A percentile compares a stretch with the other conserved stretches of the same genome.
Evolutionary conservation across 2,888 invertebrate species (phyloP).

Genomic region (Schizotus pectinicornis): DNA sequence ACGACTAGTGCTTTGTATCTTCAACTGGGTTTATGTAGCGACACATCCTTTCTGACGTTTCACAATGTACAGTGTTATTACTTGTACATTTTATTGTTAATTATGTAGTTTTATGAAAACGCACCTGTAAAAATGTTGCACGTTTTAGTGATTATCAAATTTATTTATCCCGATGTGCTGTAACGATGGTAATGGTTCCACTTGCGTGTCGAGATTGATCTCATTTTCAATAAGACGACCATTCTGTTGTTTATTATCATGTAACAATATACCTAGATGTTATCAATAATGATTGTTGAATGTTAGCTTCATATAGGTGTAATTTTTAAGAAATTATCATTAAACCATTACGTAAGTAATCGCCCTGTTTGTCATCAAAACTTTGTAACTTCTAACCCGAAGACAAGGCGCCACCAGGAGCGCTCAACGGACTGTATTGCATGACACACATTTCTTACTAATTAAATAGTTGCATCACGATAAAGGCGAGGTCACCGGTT

Average conservation of each 20-base stretch:
- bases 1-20: conserved; percentile 31
- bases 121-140: conserved; percentile 26
- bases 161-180: conserved; percentile 1
- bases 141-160: conserved; percentile 1
- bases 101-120: conserved; percentile 21
- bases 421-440: neutral
- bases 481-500: neutral
- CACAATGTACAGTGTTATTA: conserved; percentile 43
- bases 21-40: neutral
- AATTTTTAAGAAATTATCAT: conserved; percentile 31
- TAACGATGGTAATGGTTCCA: neutral
- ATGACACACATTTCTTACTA: neutral
- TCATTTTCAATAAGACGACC: conserved; percentile 18
- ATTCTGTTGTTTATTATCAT: conserved; percentile 6
- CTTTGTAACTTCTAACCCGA: no score
- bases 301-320: conserved; percentile 33
- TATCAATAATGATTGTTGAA: conserved; percentile 30
- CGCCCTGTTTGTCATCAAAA: conserved; percentile 16
- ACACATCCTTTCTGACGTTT: conserved; percentile 17
- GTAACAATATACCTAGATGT: conserved; percentile 22
- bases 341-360: conserved; percentile 28
- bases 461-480: conserved; percentile 1
- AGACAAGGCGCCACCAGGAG: neutral
- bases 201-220: neutral
- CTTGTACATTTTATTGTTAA: conserved; percentile 33